A percentile compares a stretch with the other conserved stretches of the same genome.
Conservation (phyloP, 2,113 vertebrate genomes). For the Brevimyrus niger region DNA sequence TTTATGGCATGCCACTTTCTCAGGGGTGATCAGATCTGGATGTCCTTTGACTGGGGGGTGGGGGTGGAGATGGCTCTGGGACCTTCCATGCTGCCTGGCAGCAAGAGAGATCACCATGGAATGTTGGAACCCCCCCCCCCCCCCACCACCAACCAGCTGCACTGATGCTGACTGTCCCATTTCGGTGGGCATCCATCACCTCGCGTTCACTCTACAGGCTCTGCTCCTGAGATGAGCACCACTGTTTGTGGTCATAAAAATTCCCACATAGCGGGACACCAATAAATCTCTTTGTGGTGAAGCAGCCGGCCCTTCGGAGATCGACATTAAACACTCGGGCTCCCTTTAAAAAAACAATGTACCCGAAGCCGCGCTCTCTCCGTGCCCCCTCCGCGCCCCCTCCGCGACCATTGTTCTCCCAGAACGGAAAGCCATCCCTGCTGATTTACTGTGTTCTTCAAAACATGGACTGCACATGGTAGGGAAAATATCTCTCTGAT, state of each 20-base stretch:
- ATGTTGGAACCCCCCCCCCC: neutral
- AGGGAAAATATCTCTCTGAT: conserved; percentile 16
- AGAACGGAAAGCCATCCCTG: conserved; percentile 11
- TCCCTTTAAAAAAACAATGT: conserved; percentile 40
- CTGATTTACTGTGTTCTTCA: conserved; percentile 35
- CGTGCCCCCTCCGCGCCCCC: neutral
- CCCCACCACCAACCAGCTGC: conserved; percentile 12
- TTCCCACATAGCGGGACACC: conserved; percentile 45
- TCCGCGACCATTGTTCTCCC: conserved; percentile 21
- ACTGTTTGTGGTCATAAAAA: conserved; percentile 15
- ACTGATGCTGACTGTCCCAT: conserved; percentile 35
- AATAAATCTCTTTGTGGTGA: conserved; percentile 55
- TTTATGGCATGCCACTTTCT: neutral
- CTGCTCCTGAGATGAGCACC: neutral
- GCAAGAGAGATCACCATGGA: neutral
- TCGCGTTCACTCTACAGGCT: conserved; percentile 40
- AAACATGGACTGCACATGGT: conserved; percentile 25
- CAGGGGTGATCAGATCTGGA: neutral
- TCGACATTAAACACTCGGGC: conserved; percentile 41
- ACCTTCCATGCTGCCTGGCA: conserved; percentile 1
- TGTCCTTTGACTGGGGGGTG: conserved; percentile 7
- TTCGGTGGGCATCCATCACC: conserved; percentile 36
- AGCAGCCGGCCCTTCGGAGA: conserved; percentile 37
- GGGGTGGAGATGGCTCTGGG: neutral
- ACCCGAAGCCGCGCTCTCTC: conserved; percentile 26